These are phyloP conservation scores for Drosophila aff. DNA, from an alignment of 1,140 invertebrate genomes.

Conservation along the genomic window DNA sequence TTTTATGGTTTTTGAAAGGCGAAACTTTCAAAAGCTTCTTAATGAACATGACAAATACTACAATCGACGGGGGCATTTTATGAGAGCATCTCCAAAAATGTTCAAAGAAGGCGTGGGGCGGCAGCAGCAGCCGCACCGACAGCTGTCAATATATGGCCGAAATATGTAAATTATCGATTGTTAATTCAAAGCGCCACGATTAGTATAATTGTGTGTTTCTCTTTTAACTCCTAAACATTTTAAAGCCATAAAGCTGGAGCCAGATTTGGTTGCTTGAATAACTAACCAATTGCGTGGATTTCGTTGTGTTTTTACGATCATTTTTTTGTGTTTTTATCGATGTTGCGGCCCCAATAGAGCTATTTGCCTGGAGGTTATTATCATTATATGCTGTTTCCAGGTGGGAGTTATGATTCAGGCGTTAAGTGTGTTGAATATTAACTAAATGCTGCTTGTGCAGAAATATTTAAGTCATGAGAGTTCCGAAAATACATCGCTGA, in stretches of 20 bases:
- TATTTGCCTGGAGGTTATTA: constrained; percentile 48
- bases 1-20: constrained; percentile 55
- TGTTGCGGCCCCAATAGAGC: constrained; percentile 40
- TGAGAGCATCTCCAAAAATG: constrained; percentile 57
- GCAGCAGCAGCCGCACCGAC: constrained; percentile 21
- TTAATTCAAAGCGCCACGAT: constrained; percentile 61
- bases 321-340: constrained; percentile 52
- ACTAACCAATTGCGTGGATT: constrained; percentile 44
- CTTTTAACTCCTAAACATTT: constrained; percentile 46
- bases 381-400: constrained; percentile 11
- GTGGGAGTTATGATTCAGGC: constrained; percentile 39
- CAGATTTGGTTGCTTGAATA: constrained; percentile 36
- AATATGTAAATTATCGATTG: constrained; percentile 61
- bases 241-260: constrained; percentile 29
- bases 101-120: constrained; percentile 41
- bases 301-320: constrained; percentile 35
- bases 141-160: constrained; percentile 50
- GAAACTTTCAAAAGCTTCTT: constrained; percentile 62
- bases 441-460: background rate
- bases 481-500: too few species aligned
- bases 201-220: constrained; percentile 64
- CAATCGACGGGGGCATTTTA: constrained; percentile 44
- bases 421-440: constrained; percentile 34
- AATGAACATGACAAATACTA: constrained; percentile 52
- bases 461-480: background rate